Conservation (phyloP, 2,888 invertebrate genomes). For the Bembecia ichneumoniformis region DNA sequence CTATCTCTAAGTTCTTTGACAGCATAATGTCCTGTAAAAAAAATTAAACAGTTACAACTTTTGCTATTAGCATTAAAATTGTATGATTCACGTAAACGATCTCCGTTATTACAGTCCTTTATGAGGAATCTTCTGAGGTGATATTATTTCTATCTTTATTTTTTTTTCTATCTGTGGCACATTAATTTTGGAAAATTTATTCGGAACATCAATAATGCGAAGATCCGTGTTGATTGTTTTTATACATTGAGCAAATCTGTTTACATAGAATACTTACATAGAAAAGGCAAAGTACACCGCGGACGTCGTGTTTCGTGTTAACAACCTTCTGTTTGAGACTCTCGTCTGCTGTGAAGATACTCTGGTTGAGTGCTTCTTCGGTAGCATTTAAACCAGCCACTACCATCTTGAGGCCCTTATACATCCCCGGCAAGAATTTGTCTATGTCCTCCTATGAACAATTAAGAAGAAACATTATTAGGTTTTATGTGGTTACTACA, state of each 20-base stretch:
- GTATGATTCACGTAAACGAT: no score
- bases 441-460: constrained; percentile 46
- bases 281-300: constrained; percentile 78
- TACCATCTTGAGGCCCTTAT: constrained; percentile 78
- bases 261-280: constrained; percentile 55
- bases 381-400: constrained; percentile 80
- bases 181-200: no score
- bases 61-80: no score
- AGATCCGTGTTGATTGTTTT: no score
- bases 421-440: constrained; percentile 70
- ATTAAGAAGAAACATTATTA: constrained; percentile 4
- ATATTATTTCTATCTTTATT: no score
- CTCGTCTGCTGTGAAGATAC: constrained; percentile 35
- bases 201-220: no score
- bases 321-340: constrained; percentile 62
- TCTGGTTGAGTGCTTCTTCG: constrained; percentile 62
- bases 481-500: no score
- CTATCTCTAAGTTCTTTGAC: constrained; percentile 37
- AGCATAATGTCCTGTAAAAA: constrained; percentile 44
- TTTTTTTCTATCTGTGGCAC: no score
- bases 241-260: no score
- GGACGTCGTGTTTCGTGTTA: constrained; percentile 72
- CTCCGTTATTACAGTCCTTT: no score
- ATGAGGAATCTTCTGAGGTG: no score
- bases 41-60: no score